Percentiles rank a stretch among this genome's conserved stretches.
Evolutionary conservation across 2,113 vertebrate genomes (phyloP).

Genomic region (Stomatorhinus ivindoensis): DNA sequence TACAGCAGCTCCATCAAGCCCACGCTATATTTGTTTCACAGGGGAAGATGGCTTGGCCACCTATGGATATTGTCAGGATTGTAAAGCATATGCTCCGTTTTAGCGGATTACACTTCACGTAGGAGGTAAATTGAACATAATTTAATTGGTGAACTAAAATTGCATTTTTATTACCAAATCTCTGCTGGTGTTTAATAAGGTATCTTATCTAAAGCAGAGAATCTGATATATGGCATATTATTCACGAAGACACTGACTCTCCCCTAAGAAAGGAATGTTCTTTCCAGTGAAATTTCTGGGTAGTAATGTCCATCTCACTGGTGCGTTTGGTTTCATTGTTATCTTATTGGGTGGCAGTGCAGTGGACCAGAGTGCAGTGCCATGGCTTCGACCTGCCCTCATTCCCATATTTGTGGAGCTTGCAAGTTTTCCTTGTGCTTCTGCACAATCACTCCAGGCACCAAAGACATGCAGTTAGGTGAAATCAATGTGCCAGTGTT

Average conservation of each 20-base stretch:
- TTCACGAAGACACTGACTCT: neutral
- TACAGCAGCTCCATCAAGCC: neutral
- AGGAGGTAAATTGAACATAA: neutral
- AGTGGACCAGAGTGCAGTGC: neutral
- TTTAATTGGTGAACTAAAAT: neutral
- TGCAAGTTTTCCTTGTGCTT: neutral
- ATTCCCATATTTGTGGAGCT: neutral
- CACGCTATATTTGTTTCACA: neutral
- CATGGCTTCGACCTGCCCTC: neutral
- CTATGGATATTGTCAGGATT: neutral
- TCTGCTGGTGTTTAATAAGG: neutral
- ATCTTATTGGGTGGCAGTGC: neutral
- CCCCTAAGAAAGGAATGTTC: neutral
- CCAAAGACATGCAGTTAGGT: neutral
- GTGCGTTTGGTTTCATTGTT: neutral
- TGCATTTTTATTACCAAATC: neutral
- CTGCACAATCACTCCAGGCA: neutral
- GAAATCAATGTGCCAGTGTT: too few species aligned
- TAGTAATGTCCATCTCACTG: neutral
- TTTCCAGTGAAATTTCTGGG: neutral
- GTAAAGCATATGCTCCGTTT: neutral
- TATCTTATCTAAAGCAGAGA: neutral
- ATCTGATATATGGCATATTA: neutral
- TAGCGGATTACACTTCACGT: neutral
- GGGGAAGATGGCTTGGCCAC: neutral